A percentile compares a stretch with the other conserved stretches of the same genome.
These are phyloP conservation scores for Neotragus moschatus DNA, from an alignment of 2,113 vertebrate species.

Conservation along the genomic window DNA sequence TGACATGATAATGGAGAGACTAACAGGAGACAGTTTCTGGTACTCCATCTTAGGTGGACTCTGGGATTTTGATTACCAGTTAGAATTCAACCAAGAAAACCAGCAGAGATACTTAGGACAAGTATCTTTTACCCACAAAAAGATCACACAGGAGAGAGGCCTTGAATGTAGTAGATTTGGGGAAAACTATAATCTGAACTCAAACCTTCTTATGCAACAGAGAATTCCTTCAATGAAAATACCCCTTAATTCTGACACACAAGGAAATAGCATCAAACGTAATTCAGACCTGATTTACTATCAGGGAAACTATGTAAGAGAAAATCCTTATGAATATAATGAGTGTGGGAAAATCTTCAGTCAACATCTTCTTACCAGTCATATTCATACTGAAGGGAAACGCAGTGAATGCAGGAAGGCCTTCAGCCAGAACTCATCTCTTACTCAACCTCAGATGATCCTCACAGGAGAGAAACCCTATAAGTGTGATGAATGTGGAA, in stretches of 20 bases:
- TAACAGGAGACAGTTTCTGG: conserved; percentile 49
- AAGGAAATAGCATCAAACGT: conserved; percentile 42
- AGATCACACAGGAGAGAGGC: conserved; percentile 25
- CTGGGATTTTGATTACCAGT: conserved; percentile 53
- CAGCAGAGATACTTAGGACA: conserved; percentile 37
- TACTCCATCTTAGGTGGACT: conserved; percentile 50
- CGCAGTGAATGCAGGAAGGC: conserved; percentile 26
- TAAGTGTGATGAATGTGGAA: conserved; percentile 67
- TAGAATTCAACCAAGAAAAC: conserved; percentile 44
- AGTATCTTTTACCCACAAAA: conserved; percentile 18
- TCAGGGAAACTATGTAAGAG: conserved; percentile 34
- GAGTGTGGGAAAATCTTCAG: conserved; percentile 56
- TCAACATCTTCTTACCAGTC: conserved; percentile 44
- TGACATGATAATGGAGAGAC: conserved; percentile 15
- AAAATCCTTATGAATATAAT: conserved; percentile 52
- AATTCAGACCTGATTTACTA: conserved; percentile 40
- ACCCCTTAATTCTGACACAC: conserved; percentile 25
- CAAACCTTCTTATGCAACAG: conserved; percentile 44
- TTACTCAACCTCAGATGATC: conserved; percentile 46
- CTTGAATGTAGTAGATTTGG: conserved; percentile 34
- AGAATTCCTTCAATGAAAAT: conserved; percentile 52
- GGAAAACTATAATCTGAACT: conserved; percentile 51
- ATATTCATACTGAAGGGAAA: conserved; percentile 51
- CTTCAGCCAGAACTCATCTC: conserved; percentile 37
- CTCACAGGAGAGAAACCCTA: conserved; percentile 68